Conservation (phyloP, 1,140 invertebrate species). For the Fopius arisanus region DNA sequence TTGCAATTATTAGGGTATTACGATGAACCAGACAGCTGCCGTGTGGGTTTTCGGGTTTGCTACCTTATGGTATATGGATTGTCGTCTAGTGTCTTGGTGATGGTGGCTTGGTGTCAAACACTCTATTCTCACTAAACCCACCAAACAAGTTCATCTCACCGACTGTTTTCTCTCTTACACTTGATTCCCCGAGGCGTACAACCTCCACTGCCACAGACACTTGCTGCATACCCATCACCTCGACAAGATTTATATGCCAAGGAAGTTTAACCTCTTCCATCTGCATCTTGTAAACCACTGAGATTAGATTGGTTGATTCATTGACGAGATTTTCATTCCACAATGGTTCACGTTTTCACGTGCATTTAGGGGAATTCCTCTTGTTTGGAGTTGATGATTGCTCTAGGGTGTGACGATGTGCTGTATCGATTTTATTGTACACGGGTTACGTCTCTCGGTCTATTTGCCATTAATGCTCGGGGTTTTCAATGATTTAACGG, state of each 20-base stretch:
- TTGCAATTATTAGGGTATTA: constrained; percentile 42
- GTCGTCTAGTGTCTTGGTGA: constrained; percentile 6
- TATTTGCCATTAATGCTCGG: background rate
- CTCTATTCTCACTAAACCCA: background rate
- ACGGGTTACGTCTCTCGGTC: too few species aligned
- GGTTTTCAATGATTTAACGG: background rate
- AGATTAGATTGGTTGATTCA: background rate
- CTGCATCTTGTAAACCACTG: background rate
- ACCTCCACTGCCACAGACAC: constrained; percentile 7
- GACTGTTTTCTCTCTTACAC: background rate
- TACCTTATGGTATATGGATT: constrained; percentile 1
- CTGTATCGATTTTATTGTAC: too few species aligned
- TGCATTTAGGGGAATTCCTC: background rate
- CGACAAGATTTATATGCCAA: constrained; percentile 6
- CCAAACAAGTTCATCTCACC: background rate
- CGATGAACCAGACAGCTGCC: constrained; percentile 19
- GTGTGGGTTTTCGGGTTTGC: background rate
- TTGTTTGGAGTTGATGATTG: background rate
- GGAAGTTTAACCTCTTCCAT: constrained; percentile 1
- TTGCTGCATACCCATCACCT: constrained; percentile 15
- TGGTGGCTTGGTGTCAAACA: constrained; percentile 1
- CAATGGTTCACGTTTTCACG: background rate
- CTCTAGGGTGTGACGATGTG: background rate
- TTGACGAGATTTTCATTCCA: background rate
- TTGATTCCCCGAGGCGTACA: constrained; percentile 10